Base-by-base conservation (phyloP, 2,113 vertebrate species). In the Cyprinodon tularosa region DNA sequence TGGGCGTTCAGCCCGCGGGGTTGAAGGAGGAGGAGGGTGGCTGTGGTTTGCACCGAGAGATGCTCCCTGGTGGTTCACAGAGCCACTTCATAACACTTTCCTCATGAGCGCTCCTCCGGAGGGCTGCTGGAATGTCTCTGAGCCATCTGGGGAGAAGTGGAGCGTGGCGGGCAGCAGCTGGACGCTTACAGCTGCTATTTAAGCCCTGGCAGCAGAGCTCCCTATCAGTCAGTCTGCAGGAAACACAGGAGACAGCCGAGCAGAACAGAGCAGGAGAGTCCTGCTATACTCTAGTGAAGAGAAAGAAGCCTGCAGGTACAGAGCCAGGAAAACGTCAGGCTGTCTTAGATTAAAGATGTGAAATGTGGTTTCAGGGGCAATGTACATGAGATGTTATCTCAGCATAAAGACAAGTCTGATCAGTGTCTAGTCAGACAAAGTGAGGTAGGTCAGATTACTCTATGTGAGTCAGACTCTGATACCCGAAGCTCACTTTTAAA, bases 161-260 rank as follows among this genome's bases (percentile, higher is more conserved):
- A 94, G 93, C 91, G 84, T 95, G 93, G 93, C 92, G 83, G 87
- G 88, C 92, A 95, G 92, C 93, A 95, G 94, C 94, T 95, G 93
- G 93, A 90, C 83, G 86, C 85, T 86, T 89, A 89, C 91, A 94
- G 92, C 89, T 91, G 90, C 91, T 93, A 91, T 94, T 95, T 94
- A 94, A 92, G 88, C 86, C 78, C 90, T 95, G 93, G 93, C 93
- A 94, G 83, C 80, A 78, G 83, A 88, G 81, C 88, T 76, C 84
- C 86, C 75, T 88, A 91, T 87, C 91, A 91, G 90, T 91, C 90
- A 87, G 88, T 90, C 91, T 86, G 84, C 84, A 88, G 86, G 89
- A 89, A 86, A 86, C 65, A 67, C 81, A 80, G 79, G 53, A 75
- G 78, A 83, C 65, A 78, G 89, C 78, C 61, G 83, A 86, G 82